A percentile compares a stretch with the other conserved stretches of the same genome.
These are phyloP conservation scores for Vesta saturnalis DNA, from an alignment of 2,888 invertebrate genomes.

Conservation along the genomic window DNA sequence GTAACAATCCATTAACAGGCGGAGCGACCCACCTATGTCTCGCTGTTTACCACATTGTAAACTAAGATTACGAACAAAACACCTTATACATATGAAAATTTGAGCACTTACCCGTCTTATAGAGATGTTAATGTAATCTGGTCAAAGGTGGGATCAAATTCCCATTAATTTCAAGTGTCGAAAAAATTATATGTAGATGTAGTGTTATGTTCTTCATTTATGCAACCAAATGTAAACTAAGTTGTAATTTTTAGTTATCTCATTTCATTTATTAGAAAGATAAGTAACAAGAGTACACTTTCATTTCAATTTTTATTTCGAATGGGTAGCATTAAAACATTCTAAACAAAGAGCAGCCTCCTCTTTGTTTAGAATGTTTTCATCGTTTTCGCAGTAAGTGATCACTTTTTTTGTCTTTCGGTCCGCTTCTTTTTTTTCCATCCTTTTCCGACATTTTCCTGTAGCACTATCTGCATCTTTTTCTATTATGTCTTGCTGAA, in stretches of 20 bases:
- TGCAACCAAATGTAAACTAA: slow-evolving; percentile 5
- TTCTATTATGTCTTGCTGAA: neutral
- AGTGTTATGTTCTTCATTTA: too few relatives aligned
- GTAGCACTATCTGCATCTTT: neutral
- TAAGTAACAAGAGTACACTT: neutral
- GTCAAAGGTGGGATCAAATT: neutral
- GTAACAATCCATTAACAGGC: neutral
- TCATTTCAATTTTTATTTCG: neutral
- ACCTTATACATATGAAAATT: neutral
- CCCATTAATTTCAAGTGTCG: neutral
- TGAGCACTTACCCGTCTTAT: neutral
- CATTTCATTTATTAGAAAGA: slow-evolving; percentile 2
- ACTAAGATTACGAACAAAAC: too few relatives aligned
- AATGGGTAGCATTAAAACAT: too few relatives aligned
- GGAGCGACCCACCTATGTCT: slow-evolving; percentile 5
- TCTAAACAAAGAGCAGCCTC: too few relatives aligned
- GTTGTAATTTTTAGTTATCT: slow-evolving; percentile 2
- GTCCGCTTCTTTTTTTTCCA: too few relatives aligned
- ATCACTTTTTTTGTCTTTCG: neutral
- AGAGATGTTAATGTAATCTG: too few relatives aligned
- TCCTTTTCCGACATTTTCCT: neutral
- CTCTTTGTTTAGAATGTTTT: neutral
- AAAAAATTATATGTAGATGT: neutral
- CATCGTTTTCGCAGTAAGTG: neutral
- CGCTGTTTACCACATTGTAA: too few relatives aligned